Conservation (phyloP, 2,113 vertebrate genomes). For the Zosterops borbonicus region DNA sequence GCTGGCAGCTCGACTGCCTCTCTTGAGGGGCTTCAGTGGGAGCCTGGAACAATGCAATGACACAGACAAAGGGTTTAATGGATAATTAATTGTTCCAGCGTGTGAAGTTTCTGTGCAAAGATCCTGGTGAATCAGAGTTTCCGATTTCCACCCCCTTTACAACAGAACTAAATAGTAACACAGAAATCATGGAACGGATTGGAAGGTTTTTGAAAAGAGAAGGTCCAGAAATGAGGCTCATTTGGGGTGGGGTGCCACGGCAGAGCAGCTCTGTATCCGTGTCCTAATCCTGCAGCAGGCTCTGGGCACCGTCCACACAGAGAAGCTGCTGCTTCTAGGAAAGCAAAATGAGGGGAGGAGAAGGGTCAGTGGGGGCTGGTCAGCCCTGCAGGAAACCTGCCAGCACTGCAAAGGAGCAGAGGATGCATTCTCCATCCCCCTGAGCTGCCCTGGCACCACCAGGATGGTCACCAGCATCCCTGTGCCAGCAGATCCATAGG, state of each 20-base stretch:
- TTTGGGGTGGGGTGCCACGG: neutral
- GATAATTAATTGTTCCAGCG: conserved; percentile 67
- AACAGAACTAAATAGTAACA: neutral
- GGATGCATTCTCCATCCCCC: rapidly evolving
- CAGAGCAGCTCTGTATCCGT: conserved; percentile 1
- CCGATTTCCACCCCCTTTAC: conserved; percentile 27
- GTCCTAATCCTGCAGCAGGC: conserved; percentile 22
- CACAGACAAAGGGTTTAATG: conserved; percentile 65
- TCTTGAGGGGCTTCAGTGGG: conserved; percentile 34
- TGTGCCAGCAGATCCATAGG: rapidly evolving
- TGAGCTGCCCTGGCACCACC: neutral
- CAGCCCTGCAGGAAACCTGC: rapidly evolving
- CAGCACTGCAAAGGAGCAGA: rapidly evolving
- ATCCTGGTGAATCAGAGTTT: conserved; percentile 66
- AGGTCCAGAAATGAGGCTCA: neutral
- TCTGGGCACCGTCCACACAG: neutral
- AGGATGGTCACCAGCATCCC: rapidly evolving
- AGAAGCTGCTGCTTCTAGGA: neutral
- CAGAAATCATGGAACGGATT: conserved; percentile 17
- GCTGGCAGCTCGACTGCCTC: neutral
- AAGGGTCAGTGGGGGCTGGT: neutral
- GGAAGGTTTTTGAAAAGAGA: neutral
- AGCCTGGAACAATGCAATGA: conserved; percentile 57
- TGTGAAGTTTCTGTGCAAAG: conserved; percentile 51
- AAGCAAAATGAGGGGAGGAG: neutral